phyloP scores from a whole-genome alignment of 1,140 invertebrate species.

The Drosophila lacertosa region DNA sequence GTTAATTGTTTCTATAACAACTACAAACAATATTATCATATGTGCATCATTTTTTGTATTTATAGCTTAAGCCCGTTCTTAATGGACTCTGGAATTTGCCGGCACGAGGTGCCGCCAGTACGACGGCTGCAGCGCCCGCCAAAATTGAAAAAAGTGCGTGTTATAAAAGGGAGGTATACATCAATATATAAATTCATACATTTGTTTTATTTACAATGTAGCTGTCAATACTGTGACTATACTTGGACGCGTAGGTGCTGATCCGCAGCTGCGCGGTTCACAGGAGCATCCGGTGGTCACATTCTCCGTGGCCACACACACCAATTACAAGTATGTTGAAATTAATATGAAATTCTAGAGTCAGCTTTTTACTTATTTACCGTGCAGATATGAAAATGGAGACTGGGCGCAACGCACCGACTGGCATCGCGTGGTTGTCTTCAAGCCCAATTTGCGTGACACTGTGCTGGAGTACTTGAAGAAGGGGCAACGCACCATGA shows the following conservation, averaged over 20 bases:
- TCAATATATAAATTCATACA: too few relatives aligned
- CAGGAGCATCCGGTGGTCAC: constrained; percentile 93
- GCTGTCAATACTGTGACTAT: constrained; percentile 94
- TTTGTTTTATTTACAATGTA: constrained; percentile 75
- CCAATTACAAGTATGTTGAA: constrained; percentile 88
- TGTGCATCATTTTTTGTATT: background rate
- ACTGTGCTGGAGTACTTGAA: constrained; percentile 90
- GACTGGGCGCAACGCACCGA: constrained; percentile 93
- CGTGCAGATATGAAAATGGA: constrained; percentile 87
- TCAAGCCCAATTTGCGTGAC: constrained; percentile 92
- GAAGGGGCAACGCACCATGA: constrained; percentile 94
- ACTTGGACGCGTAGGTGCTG: constrained; percentile 92
- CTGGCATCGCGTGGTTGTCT: constrained; percentile 95
- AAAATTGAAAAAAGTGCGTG: constrained; percentile 81
- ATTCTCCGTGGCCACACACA: constrained; percentile 95
- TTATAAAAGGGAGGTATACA: background rate
- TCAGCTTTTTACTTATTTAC: background rate
- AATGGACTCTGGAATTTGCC: constrained; percentile 43
- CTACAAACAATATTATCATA: background rate
- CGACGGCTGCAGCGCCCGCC: constrained; percentile 64
- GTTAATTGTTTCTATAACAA: background rate
- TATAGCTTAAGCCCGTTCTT: constrained; percentile 53
- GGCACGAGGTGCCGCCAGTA: constrained; percentile 54
- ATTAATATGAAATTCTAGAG: background rate
- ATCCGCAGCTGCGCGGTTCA: constrained; percentile 93